phyloP scores from a whole-genome alignment of 2,797 vertebrate species.

The Rhynchotus rufescens region DNA sequence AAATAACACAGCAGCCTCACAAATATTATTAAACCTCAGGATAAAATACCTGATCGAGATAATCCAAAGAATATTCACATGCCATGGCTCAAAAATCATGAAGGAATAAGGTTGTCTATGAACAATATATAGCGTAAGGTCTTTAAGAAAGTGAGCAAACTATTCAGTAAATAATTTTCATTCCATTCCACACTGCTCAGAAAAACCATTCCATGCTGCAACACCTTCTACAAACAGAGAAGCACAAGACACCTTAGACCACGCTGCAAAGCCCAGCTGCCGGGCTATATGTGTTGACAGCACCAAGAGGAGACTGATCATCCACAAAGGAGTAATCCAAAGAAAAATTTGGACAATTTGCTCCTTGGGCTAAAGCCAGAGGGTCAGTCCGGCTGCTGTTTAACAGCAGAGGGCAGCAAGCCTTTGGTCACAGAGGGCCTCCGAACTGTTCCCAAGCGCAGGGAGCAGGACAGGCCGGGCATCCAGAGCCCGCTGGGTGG shows the following conservation, averaged over 20 bases:
- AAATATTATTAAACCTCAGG: too few species aligned
- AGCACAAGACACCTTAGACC: rapidly evolving
- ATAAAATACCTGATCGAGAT: too few species aligned
- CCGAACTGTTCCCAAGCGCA: neutral
- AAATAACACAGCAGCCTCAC: too few species aligned
- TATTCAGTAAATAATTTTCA: neutral
- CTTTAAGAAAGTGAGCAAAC: too few species aligned
- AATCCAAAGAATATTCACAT: too few species aligned
- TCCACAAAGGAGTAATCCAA: neutral
- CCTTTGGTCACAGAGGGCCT: neutral
- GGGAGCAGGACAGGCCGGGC: neutral
- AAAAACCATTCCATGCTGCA: rapidly evolving
- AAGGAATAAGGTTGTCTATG: too few species aligned
- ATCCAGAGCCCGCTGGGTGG: neutral
- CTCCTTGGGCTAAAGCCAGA: neutral
- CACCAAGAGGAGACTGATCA: neutral
- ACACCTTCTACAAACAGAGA: rapidly evolving
- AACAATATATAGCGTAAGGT: too few species aligned
- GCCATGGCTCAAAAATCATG: too few species aligned
- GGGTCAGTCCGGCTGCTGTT: neutral
- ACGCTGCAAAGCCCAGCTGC: neutral
- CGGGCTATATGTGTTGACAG: neutral
- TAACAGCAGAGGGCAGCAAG: slow-evolving; percentile 41
- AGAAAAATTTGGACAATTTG: neutral
- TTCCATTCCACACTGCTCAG: neutral